A percentile compares a stretch with the other conserved stretches of the same genome.
Evolutionary conservation across 1,140 invertebrate species (phyloP).

Genomic region (Notospermus geniculatus): DNA sequence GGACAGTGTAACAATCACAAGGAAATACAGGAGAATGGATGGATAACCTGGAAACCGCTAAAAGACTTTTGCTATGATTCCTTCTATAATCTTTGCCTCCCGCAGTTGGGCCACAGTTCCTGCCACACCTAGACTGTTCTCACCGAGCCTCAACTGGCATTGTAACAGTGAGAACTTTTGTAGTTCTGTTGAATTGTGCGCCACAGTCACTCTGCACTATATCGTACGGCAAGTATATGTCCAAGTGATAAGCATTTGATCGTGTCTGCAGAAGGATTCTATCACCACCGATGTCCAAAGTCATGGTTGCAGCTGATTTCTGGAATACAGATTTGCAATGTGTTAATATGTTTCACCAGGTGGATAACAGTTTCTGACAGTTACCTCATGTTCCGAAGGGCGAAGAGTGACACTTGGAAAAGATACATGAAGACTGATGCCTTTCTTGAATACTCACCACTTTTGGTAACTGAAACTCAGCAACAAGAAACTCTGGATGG

Average conservation of each 20-base stretch:
- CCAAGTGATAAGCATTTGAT: constrained; percentile 63
- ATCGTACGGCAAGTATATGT: constrained; percentile 67
- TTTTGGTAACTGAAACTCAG: constrained; percentile 61
- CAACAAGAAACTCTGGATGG: constrained; percentile 53
- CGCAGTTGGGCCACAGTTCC: constrained; percentile 46
- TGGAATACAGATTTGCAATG: constrained; percentile 49
- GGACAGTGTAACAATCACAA: constrained; percentile 58
- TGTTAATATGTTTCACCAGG: too few species aligned
- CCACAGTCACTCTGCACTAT: constrained; percentile 62
- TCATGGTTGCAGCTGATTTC: constrained; percentile 64
- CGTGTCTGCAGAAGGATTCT: constrained; percentile 65
- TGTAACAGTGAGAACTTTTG: constrained; percentile 58
- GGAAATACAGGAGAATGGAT: constrained; percentile 59
- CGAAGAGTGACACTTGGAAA: constrained; percentile 50
- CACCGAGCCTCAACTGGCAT: constrained; percentile 38
- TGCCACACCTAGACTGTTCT: too few species aligned
- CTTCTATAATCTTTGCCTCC: constrained; percentile 70
- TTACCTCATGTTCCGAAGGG: too few species aligned
- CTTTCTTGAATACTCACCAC: constrained; percentile 46
- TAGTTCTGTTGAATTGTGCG: constrained; percentile 64
- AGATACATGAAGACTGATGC: too few species aligned
- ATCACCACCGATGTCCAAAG: constrained; percentile 69
- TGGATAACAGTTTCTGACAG: too few species aligned
- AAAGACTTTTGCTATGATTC: constrained; percentile 63
- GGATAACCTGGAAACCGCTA: constrained; percentile 65